Conservation (phyloP, 23 tunicate genomes). For the Ciona savignyi region DNA sequence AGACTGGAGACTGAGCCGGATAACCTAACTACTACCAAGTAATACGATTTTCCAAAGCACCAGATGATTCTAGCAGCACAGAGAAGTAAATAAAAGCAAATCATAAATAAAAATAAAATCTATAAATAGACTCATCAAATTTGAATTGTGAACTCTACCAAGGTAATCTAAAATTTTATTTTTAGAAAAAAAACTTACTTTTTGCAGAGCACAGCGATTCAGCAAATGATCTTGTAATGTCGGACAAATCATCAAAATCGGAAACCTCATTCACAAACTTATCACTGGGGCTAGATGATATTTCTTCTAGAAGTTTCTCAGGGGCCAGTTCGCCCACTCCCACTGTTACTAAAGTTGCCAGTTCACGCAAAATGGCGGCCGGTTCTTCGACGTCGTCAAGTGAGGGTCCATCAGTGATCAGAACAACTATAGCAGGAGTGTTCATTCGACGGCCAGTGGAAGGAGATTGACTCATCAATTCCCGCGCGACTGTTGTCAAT, state of each 20-base stretch:
- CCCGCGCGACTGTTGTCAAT: constrained; percentile 12
- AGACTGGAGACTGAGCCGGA: no score
- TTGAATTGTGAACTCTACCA: no score
- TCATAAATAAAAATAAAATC: no score
- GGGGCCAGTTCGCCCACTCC: constrained; percentile 24
- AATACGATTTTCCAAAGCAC: no score
- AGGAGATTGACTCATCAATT: constrained; percentile 10
- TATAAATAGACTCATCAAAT: no score
- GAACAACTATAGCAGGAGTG: constrained; percentile 21
- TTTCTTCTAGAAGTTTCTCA: constrained; percentile 9
- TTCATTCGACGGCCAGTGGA: constrained; percentile 12
- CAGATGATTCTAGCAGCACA: no score
- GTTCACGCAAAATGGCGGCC: constrained; percentile 25
- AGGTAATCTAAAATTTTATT: no score
- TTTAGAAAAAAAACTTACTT: constrained; percentile 19
- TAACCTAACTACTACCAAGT: no score
- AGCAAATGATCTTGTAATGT: constrained; percentile 7
- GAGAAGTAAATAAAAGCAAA: no score
- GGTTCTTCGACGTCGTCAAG: constrained; percentile 22
- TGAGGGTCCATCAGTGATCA: constrained; percentile 35
- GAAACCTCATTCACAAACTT: constrained; percentile 18
- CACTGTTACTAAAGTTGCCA: constrained; percentile 19
- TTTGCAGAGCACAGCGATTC: constrained; percentile 23
- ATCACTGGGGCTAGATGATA: constrained; percentile 35
- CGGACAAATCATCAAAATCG: constrained; percentile 27